Base-by-base conservation (phyloP, 2,113 vertebrate genomes). In the Brachyhypopomus gauderio region DNA sequence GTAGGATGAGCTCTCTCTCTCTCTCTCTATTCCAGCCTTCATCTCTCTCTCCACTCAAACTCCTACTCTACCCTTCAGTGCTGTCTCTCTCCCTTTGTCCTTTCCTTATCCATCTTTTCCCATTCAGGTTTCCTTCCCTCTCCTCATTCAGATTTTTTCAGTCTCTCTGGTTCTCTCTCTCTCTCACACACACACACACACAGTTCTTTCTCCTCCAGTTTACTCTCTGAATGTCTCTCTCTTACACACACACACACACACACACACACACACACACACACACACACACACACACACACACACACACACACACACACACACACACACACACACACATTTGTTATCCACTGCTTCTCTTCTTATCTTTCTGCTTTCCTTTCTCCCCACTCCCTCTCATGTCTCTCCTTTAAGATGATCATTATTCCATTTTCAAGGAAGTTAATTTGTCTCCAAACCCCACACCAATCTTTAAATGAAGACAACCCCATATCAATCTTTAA, bases 11-110 rank as follows among this genome's bases (percentile, higher is more conserved):
- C 78, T 85, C 85, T 87, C 82, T 77, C 12, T 3, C 16, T 23
- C n/a, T 56, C 69, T 84, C 91, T 41, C 84, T 66, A 30, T 30
- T 30, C 30, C 30, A 86, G 88, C 83, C 80, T 89, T 52, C 27
- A 23, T 90, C 90, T 92, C 86, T 90, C 90, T 92, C 86, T 90
- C 84, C 88, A 89, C 89, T 89, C 84, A 88, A 85, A 22, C 52
- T 82, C 79, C 62, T 30, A 30, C 2, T 17, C 55, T 22, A 20
- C 25, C 23, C 72, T 22, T 64, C 59, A n/a, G 56, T 48, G 71
- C 38, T 79, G 67, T 22, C 86, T 86, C 25, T 64, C 83, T 81
- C 82, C 78, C 22, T 8, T 78, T 82, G 71, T 63, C 69, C 75
- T 84, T 27, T 41, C 64, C 16, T 30, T 48, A 23, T 77, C 72